Percentiles rank a stretch among this genome's conserved stretches.
phyloP scores from a whole-genome alignment of 2,888 invertebrate species.

The Drosophila lutescens region DNA sequence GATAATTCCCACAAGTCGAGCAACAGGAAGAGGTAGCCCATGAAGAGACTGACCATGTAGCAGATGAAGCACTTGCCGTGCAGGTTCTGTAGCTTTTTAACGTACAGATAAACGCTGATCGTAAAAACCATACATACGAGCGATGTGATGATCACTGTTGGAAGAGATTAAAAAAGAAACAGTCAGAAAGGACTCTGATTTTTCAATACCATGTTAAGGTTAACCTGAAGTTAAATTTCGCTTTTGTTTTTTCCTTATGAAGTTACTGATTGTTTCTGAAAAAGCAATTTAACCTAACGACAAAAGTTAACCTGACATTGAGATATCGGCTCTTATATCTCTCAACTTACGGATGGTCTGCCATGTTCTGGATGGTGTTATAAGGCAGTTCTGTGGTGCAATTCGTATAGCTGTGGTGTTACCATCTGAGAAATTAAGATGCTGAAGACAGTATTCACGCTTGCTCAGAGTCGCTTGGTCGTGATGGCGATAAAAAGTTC shows the following conservation, averaged over 20 bases:
- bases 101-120: conserved; percentile 88
- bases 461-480: conserved; percentile 8
- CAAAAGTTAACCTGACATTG: no score
- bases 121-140: conserved; percentile 89
- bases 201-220: no score
- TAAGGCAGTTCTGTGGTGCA: conserved; percentile 22
- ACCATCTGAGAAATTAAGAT: background rate
- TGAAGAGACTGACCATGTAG: conserved; percentile 87
- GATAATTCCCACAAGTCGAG: conserved; percentile 85
- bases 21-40: conserved; percentile 86
- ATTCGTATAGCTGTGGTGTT: background rate
- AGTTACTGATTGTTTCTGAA: no score
- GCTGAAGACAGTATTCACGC: conserved; percentile 45
- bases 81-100: conserved; percentile 88
- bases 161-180: no score
- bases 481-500: conserved; percentile 14
- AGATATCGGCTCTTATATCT: background rate
- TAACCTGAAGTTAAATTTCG: no score
- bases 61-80: conserved; percentile 91
- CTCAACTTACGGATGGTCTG: conserved; percentile 17
- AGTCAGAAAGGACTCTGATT: no score
- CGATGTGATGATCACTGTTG: conserved; percentile 88
- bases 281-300: no score
- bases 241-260: no score
- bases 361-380: background rate